Base-by-base conservation (phyloP, 2,888 invertebrate genomes). In the Perizoma affinitatum region DNA sequence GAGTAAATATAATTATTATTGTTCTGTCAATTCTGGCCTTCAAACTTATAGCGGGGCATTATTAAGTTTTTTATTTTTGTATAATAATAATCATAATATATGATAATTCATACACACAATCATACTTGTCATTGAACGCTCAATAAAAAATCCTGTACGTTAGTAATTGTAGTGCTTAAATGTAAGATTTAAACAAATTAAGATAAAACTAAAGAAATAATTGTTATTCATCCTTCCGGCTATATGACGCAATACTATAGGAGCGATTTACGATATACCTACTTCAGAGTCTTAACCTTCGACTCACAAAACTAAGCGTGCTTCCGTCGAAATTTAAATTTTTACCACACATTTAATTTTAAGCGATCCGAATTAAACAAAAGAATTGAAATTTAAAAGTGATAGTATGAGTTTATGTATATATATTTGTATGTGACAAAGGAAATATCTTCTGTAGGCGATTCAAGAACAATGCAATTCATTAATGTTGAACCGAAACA, bases 301-400 rank as follows among this genome's bases (percentile, higher is more conserved):
- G n/a, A n/a, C 10, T 42, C 22, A n/a, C 5, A 10, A 10, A 44
- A 43, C 34, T 52, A 35, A 53, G 11, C 56, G 56, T 44, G 56
- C 49, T 56, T 38, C 36, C 38, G 11, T 49, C 10, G 42, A 36
- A 48, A 33, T 35, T 41, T 38, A n/a, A n/a, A n/a, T n/a, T n/a
- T 11, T n/a, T 41, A 34, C 5, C 44, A 38, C 9, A 44, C 49
- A 40, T 49, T 49, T 36, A 44, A 49, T 49, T 11, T 34, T 41
- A 54, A 54, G 9, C 22, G 11, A n/a, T 0, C 6, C 5, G 10
- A 49, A 49, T 11, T 22, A 11, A 38, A 40, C 38, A 49, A 49
- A 49, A 22, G 11, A 38, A 38, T 38, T 6, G 7, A 38, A 7
- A 38, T 38, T 38, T 38, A 35, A 4, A 48, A 36, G n/a, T 49